phyloP scores from a whole-genome alignment of 2,888 invertebrate species.

The Drosophila infuscata region DNA sequence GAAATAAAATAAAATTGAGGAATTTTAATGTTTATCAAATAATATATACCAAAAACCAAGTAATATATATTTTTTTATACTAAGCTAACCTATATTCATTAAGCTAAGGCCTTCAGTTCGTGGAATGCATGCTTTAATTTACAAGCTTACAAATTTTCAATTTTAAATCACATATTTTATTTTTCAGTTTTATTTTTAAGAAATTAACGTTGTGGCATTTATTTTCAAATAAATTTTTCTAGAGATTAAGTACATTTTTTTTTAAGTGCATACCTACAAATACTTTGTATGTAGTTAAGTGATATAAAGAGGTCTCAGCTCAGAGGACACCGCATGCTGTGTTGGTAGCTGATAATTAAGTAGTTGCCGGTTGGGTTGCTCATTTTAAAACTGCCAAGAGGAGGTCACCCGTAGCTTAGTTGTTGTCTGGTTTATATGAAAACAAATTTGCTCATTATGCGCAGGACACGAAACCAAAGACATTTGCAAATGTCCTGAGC shows the following conservation, averaged over 20 bases:
- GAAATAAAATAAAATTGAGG: neutral
- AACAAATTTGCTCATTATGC: conserved; percentile 81
- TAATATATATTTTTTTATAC: too few relatives aligned
- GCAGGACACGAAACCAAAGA: conserved; percentile 58
- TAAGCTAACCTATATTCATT: too few relatives aligned
- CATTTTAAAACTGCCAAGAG: conserved; percentile 73
- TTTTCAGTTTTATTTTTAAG: too few relatives aligned
- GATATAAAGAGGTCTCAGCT: conserved; percentile 23
- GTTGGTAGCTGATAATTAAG: conserved; percentile 54
- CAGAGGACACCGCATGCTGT: conserved; percentile 20
- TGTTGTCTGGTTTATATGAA: conserved; percentile 70
- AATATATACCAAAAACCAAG: too few relatives aligned
- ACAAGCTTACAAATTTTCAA: neutral
- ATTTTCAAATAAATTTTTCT: too few relatives aligned
- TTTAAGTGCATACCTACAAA: conserved; percentile 5
- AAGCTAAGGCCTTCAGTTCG: neutral
- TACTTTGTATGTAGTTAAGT: conserved; percentile 11
- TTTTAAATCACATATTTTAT: too few relatives aligned
- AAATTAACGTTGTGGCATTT: too few relatives aligned
- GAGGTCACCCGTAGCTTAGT: conserved; percentile 56
- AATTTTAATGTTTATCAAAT: too few relatives aligned
- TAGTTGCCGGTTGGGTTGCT: conserved; percentile 61
- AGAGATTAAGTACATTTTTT: neutral
- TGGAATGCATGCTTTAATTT: too few relatives aligned
- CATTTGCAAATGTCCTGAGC: conserved; percentile 78